Conservation (phyloP, 1,140 invertebrate species). For the Drosophila aff. region DNA sequence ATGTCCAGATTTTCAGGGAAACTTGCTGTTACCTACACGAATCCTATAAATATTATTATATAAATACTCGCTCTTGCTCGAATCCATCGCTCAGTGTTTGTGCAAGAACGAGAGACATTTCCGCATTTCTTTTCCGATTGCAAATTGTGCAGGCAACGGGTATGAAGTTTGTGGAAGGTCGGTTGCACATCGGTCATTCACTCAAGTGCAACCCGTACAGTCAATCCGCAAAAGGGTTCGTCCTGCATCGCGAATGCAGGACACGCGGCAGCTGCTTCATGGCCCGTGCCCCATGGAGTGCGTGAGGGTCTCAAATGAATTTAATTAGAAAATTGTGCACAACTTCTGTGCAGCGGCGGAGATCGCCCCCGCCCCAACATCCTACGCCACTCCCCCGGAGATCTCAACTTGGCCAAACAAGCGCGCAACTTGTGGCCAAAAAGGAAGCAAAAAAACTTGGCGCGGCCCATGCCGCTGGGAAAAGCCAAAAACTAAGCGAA, state of each 20-base stretch:
- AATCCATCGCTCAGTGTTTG: neutral
- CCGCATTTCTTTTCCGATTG: slow-evolving; percentile 45
- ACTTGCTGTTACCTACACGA: too few species aligned
- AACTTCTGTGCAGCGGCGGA: slow-evolving; percentile 53
- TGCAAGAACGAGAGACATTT: slow-evolving; percentile 28
- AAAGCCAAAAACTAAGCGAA: slow-evolving; percentile 47
- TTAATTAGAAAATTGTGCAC: slow-evolving; percentile 83
- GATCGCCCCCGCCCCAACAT: neutral
- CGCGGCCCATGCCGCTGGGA: slow-evolving; percentile 39
- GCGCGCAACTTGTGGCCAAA: slow-evolving; percentile 53
- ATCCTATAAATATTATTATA: too few species aligned
- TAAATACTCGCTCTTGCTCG: too few species aligned
- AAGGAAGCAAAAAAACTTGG: slow-evolving; percentile 32
- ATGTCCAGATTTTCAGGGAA: neutral
- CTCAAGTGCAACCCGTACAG: slow-evolving; percentile 28
- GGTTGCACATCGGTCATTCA: slow-evolving; percentile 45
- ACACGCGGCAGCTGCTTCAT: slow-evolving; percentile 59
- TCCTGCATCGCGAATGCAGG: slow-evolving; percentile 53
- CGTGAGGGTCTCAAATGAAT: slow-evolving; percentile 83
- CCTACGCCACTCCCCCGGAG: neutral
- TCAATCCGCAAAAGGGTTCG: slow-evolving; percentile 40
- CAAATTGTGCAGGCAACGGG: slow-evolving; percentile 33
- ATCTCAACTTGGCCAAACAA: slow-evolving; percentile 60
- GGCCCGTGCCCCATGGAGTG: slow-evolving; percentile 45
- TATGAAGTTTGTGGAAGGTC: slow-evolving; percentile 9